Evolutionary conservation across 2,113 vertebrate genomes (phyloP).

Genomic region (Xiphophorus hellerii): DNA sequence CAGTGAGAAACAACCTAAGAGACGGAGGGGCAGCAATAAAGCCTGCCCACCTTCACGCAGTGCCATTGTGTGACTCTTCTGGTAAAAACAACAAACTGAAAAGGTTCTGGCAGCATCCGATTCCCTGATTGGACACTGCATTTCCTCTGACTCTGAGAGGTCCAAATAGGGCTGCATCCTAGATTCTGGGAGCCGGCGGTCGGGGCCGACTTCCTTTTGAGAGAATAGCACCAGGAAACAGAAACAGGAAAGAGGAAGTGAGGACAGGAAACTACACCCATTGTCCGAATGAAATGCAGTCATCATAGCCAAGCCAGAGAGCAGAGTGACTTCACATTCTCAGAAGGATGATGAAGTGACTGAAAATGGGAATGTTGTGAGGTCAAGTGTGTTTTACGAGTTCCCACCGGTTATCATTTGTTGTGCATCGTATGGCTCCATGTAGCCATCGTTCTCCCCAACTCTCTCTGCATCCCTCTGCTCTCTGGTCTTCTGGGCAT

Average conservation of each 20-base stretch:
- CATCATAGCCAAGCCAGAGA: constrained; percentile 55
- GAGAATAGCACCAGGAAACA: constrained; percentile 75
- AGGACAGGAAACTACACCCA: constrained; percentile 79
- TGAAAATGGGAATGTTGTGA: constrained; percentile 34
- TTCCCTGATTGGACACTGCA: constrained; percentile 51
- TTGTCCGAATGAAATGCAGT: constrained; percentile 66
- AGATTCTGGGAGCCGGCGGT: constrained; percentile 18
- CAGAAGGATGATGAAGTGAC: constrained; percentile 21
- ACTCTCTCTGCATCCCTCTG: constrained; percentile 84
- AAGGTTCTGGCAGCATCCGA: constrained; percentile 55
- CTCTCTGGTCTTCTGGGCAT: constrained; percentile 87
- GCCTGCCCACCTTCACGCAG: constrained; percentile 48
- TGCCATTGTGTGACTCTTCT: constrained; percentile 57
- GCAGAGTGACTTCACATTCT: constrained; percentile 45
- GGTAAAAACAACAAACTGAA: constrained; percentile 68
- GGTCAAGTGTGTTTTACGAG: background rate
- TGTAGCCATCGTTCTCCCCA: constrained; percentile 90
- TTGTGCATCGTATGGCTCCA: constrained; percentile 92
- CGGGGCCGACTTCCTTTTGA: constrained; percentile 64
- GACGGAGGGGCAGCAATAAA: constrained; percentile 19
- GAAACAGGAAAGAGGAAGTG: constrained; percentile 79
- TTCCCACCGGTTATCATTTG: constrained; percentile 90
- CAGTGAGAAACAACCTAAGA: constrained; percentile 33
- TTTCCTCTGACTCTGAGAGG: constrained; percentile 69
- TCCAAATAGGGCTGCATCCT: constrained; percentile 56